These are phyloP conservation scores for Gallinago stenura DNA, from an alignment of 2,797 vertebrate genomes.

Conservation along the genomic window DNA sequence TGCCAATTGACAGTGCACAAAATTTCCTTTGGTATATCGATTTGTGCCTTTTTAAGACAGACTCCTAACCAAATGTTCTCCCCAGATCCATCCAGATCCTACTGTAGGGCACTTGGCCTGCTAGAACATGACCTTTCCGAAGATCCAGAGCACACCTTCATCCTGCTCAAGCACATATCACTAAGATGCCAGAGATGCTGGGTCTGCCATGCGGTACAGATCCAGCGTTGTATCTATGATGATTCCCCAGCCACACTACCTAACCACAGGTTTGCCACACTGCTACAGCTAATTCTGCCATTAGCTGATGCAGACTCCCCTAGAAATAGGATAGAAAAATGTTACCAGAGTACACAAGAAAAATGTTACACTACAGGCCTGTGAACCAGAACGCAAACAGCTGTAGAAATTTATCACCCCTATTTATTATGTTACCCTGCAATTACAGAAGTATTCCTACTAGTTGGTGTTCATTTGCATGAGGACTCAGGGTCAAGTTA, in stretches of 20 bases:
- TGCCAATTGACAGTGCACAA: accelerated
- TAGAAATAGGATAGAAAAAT: not conserved
- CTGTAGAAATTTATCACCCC: not conserved
- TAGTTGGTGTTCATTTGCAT: not conserved
- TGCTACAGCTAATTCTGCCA: not conserved
- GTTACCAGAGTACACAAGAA: not conserved
- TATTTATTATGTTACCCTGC: not conserved
- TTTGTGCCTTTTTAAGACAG: not conserved
- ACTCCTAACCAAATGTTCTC: not conserved
- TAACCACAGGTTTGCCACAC: not conserved
- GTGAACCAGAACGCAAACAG: not conserved
- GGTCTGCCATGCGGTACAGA: not conserved
- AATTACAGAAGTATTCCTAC: not conserved
- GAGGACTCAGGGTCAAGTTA: not conserved
- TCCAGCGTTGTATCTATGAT: not conserved
- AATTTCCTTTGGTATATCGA: not conserved
- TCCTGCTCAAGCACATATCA: not conserved
- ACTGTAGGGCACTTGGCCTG: not conserved
- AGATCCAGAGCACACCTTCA: not conserved
- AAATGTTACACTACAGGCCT: not conserved
- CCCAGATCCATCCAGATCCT: not conserved
- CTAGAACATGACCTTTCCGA: not conserved
- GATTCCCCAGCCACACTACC: not conserved
- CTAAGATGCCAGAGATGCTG: not conserved
- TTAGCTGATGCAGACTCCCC: not conserved